These are phyloP conservation scores for Tinea trinotella DNA, from an alignment of 2,888 invertebrate genomes.

Conservation along the genomic window DNA sequence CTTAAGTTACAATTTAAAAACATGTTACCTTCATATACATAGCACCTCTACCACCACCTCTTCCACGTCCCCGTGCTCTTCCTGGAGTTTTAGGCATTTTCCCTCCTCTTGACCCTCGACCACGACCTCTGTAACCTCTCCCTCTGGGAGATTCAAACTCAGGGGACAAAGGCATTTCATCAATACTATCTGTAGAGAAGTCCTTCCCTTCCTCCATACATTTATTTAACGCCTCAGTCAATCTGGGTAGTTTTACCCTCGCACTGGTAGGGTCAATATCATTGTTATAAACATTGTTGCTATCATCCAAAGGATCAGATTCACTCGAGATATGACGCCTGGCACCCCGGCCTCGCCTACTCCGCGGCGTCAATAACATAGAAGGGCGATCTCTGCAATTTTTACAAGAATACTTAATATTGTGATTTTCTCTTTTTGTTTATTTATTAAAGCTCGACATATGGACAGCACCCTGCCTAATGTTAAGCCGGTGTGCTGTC, in stretches of 20 bases:
- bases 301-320: background rate
- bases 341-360: constrained; percentile 43
- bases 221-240: constrained; percentile 61
- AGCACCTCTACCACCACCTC: constrained; percentile 56
- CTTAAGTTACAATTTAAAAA: too few species aligned
- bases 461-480: too few species aligned
- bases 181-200: constrained; percentile 33
- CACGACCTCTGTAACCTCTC: constrained; percentile 29
- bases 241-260: constrained; percentile 58
- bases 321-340: background rate
- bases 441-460: too few species aligned
- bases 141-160: constrained; percentile 29
- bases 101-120: constrained; percentile 33
- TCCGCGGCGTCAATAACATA: constrained; percentile 48
- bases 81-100: constrained; percentile 35
- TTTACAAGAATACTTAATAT: too few species aligned
- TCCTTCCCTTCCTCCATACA: constrained; percentile 26
- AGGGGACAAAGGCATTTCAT: constrained; percentile 32
- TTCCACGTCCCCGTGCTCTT: constrained; percentile 43
- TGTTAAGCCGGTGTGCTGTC: too few species aligned
- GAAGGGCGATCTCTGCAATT: constrained; percentile 52
- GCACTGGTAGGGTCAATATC: constrained; percentile 56
- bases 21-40: constrained; percentile 47
- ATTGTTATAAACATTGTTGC: constrained; percentile 26
- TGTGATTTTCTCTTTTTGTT: too few species aligned